Evolutionary conservation across 2,113 vertebrate genomes (phyloP).

Genomic region (Pygoscelis antarcticus): DNA sequence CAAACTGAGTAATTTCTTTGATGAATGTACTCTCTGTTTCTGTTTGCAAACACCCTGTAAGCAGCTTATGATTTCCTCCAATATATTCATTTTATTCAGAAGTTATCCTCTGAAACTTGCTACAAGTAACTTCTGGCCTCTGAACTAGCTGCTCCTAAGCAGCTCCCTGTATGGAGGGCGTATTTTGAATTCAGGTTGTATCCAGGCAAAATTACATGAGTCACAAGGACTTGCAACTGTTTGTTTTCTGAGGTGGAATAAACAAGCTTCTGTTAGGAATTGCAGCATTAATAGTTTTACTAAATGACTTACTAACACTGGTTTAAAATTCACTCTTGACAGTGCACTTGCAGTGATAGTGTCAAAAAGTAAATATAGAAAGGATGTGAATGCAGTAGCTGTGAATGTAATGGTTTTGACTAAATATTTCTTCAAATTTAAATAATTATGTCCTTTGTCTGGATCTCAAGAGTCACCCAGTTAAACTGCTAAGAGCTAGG

Average conservation of each 20-base stretch:
- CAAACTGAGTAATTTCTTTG: background rate
- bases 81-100: conserved; percentile 5
- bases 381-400: background rate
- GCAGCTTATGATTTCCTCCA: conserved; percentile 2
- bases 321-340: background rate
- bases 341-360: background rate
- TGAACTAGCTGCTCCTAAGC: background rate
- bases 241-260: background rate
- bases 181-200: background rate
- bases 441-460: background rate
- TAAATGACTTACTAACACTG: background rate
- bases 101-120: background rate
- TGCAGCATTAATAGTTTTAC: background rate
- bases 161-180: background rate
- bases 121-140: conserved; percentile 12
- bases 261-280: background rate
- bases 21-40: conserved; percentile 26
- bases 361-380: background rate
- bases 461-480: background rate
- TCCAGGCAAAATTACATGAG: background rate
- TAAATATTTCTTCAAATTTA: background rate
- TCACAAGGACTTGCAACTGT: background rate
- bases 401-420: background rate
- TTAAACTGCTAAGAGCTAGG: background rate
- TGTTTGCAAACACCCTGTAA: conserved; percentile 39